These are phyloP conservation scores for Rhodeus uyekii DNA, from an alignment of 2,797 vertebrate genomes.

Conservation along the genomic window DNA sequence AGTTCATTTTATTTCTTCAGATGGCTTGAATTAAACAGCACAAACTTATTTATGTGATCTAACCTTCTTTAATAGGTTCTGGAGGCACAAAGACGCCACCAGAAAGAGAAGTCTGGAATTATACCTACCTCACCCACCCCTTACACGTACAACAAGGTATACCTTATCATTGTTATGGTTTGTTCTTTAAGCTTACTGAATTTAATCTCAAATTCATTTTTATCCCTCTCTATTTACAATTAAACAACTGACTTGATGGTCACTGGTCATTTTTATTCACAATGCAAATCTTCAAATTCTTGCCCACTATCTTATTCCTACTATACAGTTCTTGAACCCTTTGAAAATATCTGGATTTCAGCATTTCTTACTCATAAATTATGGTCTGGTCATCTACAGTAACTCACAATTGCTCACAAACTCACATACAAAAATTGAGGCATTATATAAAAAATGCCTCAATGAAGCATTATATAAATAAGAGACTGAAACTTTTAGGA, in stretches of 20 bases:
- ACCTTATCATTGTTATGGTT: not conserved
- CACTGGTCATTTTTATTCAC: not conserved
- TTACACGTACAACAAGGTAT: constrained; percentile 98
- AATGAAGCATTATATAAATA: not conserved
- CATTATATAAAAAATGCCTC: no score
- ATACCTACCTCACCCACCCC: constrained; percentile 99
- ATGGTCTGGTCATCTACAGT: not conserved
- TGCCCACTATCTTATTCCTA: not conserved
- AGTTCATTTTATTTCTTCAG: not conserved
- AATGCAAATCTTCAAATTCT: not conserved
- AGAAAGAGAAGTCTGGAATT: constrained; percentile 99
- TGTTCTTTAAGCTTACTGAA: not conserved
- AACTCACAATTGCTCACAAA: no score
- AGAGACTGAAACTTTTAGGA: no score
- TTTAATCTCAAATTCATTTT: not conserved
- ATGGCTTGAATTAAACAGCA: not conserved
- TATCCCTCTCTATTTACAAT: not conserved
- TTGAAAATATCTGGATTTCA: not conserved
- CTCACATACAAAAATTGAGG: not conserved
- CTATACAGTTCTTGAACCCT: not conserved
- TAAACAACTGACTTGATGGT: not conserved
- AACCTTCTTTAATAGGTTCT: constrained; percentile 80
- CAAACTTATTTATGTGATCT: not conserved
- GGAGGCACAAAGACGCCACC: constrained; percentile 98
- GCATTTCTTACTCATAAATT: not conserved